These are phyloP conservation scores for Nephrotoma appendiculata DNA, from an alignment of 2,888 invertebrate species.

Conservation along the genomic window DNA sequence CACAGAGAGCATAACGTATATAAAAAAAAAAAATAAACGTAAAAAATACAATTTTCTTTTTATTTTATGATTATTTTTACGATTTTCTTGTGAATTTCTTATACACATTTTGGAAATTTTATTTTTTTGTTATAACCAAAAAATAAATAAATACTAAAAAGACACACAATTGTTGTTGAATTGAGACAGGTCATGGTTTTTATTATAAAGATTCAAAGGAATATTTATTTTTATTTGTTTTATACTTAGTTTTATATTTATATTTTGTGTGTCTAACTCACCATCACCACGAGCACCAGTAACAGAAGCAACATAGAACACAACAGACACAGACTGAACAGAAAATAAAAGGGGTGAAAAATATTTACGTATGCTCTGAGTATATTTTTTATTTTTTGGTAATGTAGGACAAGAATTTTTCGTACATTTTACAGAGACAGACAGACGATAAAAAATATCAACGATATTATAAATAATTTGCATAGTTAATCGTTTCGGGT, in stretches of 20 bases:
- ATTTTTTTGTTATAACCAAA: not conserved
- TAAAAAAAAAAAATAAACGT: not conserved
- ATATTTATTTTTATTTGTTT: not conserved
- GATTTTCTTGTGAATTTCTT: not conserved
- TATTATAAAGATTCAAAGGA: not conserved
- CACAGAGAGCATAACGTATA: not conserved
- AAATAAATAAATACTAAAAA: not conserved
- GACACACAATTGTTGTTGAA: not conserved
- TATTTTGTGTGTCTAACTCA: not conserved
- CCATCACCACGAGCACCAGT: not conserved
- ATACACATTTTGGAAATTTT: not conserved
- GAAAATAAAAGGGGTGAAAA: not conserved
- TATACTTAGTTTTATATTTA: not conserved
- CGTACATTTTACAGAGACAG: not conserved
- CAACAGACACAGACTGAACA: not conserved
- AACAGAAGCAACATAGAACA: not conserved
- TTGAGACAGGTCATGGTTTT: not conserved
- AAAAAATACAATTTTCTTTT: not conserved
- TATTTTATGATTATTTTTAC: not conserved
- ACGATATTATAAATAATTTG: not conserved
- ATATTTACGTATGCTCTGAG: not conserved
- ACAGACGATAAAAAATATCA: not conserved
- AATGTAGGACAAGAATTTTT: not conserved
- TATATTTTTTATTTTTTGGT: not conserved
- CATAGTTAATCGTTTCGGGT: not conserved